phyloP scores from a whole-genome alignment of 2,797 vertebrate species.

The Sylvilagus floridanus region DNA sequence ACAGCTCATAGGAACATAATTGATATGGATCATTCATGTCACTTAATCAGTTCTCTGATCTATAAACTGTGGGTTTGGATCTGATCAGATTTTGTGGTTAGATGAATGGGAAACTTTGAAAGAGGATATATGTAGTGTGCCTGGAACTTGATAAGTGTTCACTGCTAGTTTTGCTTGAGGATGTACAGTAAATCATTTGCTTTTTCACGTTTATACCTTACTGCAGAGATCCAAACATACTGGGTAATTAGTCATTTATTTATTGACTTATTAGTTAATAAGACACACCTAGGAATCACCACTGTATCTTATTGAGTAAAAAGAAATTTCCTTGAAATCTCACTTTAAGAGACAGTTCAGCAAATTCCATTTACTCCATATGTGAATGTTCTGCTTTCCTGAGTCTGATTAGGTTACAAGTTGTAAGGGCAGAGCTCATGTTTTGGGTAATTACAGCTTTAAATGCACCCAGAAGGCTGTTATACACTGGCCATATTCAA shows the following conservation, averaged over 20 bases:
- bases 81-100: background rate
- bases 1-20: background rate
- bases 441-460: constrained; percentile 75
- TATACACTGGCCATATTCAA: constrained; percentile 68
- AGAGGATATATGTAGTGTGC: background rate
- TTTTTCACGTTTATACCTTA: background rate
- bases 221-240: background rate
- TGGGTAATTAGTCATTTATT: constrained; percentile 36
- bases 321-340: constrained; percentile 51
- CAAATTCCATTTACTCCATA: constrained; percentile 67
- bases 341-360: constrained; percentile 34
- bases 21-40: background rate
- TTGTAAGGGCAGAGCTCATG: constrained; percentile 71
- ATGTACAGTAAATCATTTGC: background rate
- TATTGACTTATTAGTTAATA: background rate
- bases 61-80: background rate
- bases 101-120: background rate
- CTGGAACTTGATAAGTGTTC: background rate
- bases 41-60: background rate
- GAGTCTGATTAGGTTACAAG: constrained; percentile 76
- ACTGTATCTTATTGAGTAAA: constrained; percentile 4
- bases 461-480: constrained; percentile 76
- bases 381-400: constrained; percentile 71
- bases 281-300: background rate
- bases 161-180: background rate